These are phyloP conservation scores for Amazonetta brasiliensis DNA, from an alignment of 2,797 vertebrate genomes.

Conservation along the genomic window DNA sequence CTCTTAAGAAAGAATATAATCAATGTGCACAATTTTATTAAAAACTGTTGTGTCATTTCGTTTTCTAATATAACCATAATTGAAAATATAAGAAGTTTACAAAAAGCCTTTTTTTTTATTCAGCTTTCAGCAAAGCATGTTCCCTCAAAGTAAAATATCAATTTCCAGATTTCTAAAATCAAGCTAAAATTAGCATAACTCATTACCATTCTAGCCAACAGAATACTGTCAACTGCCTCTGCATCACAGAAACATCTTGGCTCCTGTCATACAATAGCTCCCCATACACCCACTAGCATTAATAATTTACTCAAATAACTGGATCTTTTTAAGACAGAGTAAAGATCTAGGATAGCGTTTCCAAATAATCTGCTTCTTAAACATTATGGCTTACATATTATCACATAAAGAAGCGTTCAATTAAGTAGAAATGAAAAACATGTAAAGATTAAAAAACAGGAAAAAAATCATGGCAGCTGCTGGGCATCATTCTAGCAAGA, in stretches of 20 bases:
- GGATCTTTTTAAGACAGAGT: neutral
- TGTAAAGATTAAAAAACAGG: neutral
- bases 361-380: neutral
- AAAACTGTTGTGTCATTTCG: neutral
- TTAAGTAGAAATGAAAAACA: neutral
- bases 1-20: neutral
- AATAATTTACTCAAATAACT: slow-evolving; percentile 32
- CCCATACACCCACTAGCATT: neutral
- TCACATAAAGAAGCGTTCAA: neutral
- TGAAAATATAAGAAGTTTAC: neutral
- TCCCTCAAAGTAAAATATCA: neutral
- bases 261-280: slow-evolving; percentile 21
- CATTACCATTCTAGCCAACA: slow-evolving; percentile 33
- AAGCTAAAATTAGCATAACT: slow-evolving; percentile 35
- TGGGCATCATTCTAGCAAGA: neutral
- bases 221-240: slow-evolving; percentile 25
- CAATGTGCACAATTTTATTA: neutral
- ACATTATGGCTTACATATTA: neutral
- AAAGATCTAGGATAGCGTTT: neutral
- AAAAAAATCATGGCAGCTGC: neutral
- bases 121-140: slow-evolving; percentile 8
- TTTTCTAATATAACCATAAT: neutral
- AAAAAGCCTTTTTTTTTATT: neutral
- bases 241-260: slow-evolving; percentile 27
- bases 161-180: slow-evolving; percentile 24